Evolutionary conservation across 1,140 invertebrate species (phyloP).

Genomic region (Drosophila takahashii): DNA sequence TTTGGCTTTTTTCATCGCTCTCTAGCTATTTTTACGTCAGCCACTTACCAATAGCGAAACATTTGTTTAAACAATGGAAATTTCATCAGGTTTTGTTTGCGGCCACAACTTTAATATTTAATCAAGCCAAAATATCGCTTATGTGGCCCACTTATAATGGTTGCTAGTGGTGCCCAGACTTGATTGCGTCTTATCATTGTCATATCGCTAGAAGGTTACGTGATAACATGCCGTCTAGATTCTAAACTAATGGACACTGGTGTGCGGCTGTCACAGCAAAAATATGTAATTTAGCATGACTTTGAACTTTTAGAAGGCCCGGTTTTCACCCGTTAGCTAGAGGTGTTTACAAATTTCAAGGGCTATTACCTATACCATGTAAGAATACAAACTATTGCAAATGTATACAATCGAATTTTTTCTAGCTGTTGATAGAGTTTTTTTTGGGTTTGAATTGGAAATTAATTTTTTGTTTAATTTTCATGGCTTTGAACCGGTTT

Average conservation of each 20-base stretch:
- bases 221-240: constrained; percentile 16
- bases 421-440: too few species aligned
- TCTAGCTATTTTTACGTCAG: constrained; percentile 31
- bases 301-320: constrained; percentile 18
- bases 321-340: background rate
- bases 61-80: constrained; percentile 73
- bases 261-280: constrained; percentile 6
- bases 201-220: constrained; percentile 32
- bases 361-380: background rate
- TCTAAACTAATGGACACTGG: constrained; percentile 19
- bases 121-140: constrained; percentile 63
- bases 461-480: background rate
- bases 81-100: constrained; percentile 60
- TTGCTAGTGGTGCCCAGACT: constrained; percentile 16
- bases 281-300: constrained; percentile 46
- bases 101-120: constrained; percentile 58
- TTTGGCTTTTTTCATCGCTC: constrained; percentile 18
- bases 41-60: constrained; percentile 33
- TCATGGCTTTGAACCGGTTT: too few species aligned
- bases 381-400: background rate
- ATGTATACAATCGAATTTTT: too few species aligned
- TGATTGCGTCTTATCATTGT: constrained; percentile 59
- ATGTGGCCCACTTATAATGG: constrained; percentile 15
- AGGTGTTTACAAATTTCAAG: background rate
- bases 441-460: too few species aligned